Percentiles rank a stretch among this genome's conserved stretches.
These are phyloP conservation scores for Ameiurus melas DNA, from an alignment of 2,113 vertebrate genomes.

Conservation along the genomic window DNA sequence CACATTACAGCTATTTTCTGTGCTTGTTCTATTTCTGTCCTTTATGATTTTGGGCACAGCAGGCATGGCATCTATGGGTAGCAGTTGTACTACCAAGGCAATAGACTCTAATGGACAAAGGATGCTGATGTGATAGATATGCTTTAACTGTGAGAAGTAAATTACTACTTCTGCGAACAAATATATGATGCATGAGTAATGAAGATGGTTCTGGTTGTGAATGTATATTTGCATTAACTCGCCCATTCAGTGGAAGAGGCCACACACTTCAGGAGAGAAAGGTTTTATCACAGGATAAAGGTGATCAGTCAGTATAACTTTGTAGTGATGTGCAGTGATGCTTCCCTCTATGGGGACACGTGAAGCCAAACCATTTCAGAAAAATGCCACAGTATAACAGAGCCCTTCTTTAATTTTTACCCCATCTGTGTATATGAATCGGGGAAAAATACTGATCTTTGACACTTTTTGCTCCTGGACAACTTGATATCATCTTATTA, in stretches of 20 bases:
- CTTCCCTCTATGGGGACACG: not conserved
- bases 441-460: not conserved
- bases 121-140: slow-evolving; percentile 21
- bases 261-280: not conserved
- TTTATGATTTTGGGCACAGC: slow-evolving; percentile 18
- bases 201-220: not conserved
- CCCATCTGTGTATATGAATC: not conserved
- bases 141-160: not conserved
- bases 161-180: not conserved
- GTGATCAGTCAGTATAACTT: not conserved
- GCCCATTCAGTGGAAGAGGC: not conserved
- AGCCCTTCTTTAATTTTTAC: not conserved
- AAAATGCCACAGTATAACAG: not conserved
- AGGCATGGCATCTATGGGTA: not conserved
- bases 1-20: slow-evolving; percentile 7
- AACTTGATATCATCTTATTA: not conserved
- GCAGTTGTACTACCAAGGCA: not conserved
- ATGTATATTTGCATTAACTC: not conserved
- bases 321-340: not conserved
- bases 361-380: not conserved
- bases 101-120: slow-evolving; percentile 9
- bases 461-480: not conserved
- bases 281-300: not conserved
- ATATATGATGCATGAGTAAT: not conserved
- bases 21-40: slow-evolving; percentile 37